A percentile compares a stretch with the other conserved stretches of the same genome.
These are phyloP conservation scores for Nycticebus coucang DNA, from an alignment of 2,113 vertebrate species.

Conservation along the genomic window DNA sequence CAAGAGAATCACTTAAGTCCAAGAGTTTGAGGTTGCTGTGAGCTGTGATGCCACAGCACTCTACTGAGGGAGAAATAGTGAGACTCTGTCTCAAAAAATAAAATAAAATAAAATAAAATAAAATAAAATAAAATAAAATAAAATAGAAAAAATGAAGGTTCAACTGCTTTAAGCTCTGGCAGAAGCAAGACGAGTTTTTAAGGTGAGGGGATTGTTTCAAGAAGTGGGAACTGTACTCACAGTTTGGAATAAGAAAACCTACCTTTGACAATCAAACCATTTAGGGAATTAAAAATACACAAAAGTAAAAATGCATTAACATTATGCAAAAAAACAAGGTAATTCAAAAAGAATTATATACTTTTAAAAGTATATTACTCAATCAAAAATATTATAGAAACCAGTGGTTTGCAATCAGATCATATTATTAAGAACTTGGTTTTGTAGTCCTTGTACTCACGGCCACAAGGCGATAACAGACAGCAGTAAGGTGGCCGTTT, in stretches of 20 bases:
- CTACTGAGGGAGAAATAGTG: no score
- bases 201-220: background rate
- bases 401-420: background rate
- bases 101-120: background rate
- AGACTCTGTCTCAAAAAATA: no score
- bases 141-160: background rate
- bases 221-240: background rate
- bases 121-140: background rate
- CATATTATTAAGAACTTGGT: background rate
- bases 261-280: background rate
- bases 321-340: background rate
- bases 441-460: background rate
- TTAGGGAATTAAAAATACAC: constrained; percentile 33
- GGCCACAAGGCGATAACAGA: background rate
- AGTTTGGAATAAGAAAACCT: background rate
- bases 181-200: constrained; percentile 26
- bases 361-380: constrained; percentile 11
- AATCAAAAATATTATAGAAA: constrained; percentile 10
- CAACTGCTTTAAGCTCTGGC: background rate
- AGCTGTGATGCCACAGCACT: no score
- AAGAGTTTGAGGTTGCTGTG: no score
- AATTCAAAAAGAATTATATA: constrained; percentile 32
- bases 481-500: background rate
- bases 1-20: no score
- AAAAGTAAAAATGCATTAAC: constrained; percentile 19